phyloP scores from a whole-genome alignment of 1,140 invertebrate species.

The Aphelinus atriplicis region DNA sequence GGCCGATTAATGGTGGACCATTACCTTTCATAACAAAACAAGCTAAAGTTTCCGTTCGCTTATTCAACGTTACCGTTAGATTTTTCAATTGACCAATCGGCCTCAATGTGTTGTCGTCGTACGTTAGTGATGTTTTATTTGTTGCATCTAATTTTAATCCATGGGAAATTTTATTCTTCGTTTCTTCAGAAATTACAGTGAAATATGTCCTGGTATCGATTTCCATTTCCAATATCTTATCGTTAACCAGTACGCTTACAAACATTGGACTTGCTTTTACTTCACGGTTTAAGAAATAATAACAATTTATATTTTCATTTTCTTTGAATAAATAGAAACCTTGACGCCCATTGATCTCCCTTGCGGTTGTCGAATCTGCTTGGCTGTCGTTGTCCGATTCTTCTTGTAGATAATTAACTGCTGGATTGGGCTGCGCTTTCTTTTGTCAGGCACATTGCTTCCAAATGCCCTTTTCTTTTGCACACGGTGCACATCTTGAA shows the following conservation, averaged over 20 bases:
- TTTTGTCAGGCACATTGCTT: constrained; percentile 34
- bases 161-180: constrained; percentile 8
- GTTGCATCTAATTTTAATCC: constrained; percentile 18
- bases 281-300: background rate
- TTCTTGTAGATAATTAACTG: background rate
- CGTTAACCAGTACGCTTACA: background rate
- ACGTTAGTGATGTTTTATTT: constrained; percentile 17
- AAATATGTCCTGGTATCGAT: constrained; percentile 29
- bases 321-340: background rate
- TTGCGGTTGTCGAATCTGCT: background rate
- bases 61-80: constrained; percentile 20
- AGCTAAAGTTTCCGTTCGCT: constrained; percentile 17
- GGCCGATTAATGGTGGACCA: no score
- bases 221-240: constrained; percentile 21
- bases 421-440: background rate
- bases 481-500: constrained; percentile 39
- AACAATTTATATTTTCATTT: background rate
- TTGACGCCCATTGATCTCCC: background rate
- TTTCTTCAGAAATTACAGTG: constrained; percentile 27
- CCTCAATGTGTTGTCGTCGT: constrained; percentile 8
- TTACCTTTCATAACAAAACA: constrained; percentile 35
- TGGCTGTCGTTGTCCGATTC: background rate
- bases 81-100: constrained; percentile 25
- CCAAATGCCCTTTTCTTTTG: constrained; percentile 41
- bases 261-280: background rate